Evolutionary conservation across 2,113 vertebrate species (phyloP).

Genomic region (Gasterosteus aculeatus): DNA sequence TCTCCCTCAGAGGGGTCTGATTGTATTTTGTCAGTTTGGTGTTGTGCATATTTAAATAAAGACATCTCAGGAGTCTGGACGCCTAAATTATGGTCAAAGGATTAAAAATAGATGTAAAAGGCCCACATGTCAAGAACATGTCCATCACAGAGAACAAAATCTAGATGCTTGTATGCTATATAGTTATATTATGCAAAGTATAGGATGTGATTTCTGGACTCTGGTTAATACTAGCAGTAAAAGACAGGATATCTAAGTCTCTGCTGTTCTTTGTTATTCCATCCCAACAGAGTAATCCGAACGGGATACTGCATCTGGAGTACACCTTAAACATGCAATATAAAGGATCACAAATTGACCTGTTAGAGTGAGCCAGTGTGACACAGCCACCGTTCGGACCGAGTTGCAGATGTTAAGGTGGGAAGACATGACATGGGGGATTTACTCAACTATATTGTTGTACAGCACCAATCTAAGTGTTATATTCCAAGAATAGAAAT

Average conservation of each 20-base stretch:
- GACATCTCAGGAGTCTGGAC: neutral
- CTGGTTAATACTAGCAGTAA: neutral
- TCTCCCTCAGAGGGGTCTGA: neutral
- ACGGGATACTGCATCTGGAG: neutral
- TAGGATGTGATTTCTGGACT: neutral
- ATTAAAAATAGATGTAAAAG: neutral
- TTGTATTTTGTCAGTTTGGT: constrained; percentile 5
- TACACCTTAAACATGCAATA: neutral
- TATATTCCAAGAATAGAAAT: neutral
- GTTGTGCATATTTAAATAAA: constrained; percentile 48
- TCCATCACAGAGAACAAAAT: neutral
- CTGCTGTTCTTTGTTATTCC: neutral
- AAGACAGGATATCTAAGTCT: neutral
- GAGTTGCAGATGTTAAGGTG: neutral
- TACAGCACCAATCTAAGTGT: neutral
- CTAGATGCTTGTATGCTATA: neutral
- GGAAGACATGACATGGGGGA: neutral
- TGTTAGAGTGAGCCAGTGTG: neutral
- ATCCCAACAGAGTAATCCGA: neutral
- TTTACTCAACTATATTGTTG: neutral
- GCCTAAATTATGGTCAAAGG: neutral
- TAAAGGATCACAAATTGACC: neutral
- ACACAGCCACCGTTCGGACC: neutral
- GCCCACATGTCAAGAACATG: neutral
- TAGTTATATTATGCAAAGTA: neutral